Conservation (phyloP, 2,888 invertebrate genomes). For the Boloria selene region DNA sequence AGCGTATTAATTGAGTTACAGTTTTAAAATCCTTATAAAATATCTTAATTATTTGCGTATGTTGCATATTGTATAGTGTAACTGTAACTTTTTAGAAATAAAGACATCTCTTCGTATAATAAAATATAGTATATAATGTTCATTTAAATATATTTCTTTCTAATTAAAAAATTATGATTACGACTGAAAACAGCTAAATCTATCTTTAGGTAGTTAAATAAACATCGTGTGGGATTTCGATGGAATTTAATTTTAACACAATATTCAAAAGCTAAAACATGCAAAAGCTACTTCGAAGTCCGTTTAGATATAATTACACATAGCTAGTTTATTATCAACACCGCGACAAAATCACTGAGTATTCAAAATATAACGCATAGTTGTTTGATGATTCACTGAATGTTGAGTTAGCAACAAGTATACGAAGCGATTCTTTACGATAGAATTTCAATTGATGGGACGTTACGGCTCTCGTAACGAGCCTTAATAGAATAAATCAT, state of each 20-base stretch:
- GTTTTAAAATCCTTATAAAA: background rate
- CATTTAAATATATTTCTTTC: no score
- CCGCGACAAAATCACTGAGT: background rate
- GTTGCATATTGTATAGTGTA: background rate
- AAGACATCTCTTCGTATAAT: background rate
- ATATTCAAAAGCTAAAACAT: background rate
- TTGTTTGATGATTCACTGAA: background rate
- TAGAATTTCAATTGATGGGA: slow-evolving; percentile 25
- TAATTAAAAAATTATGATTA: no score
- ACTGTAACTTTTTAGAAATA: background rate
- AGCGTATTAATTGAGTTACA: background rate
- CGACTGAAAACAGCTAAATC: no score
- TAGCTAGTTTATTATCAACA: slow-evolving; percentile 3
- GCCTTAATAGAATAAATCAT: slow-evolving; percentile 40
- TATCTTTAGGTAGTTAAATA: background rate
- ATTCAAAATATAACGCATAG: background rate
- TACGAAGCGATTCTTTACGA: background rate
- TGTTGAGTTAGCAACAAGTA: slow-evolving; percentile 3
- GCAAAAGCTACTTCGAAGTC: background rate
- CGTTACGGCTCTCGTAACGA: slow-evolving; percentile 29
- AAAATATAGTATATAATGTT: no score
- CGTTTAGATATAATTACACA: slow-evolving; percentile 2
- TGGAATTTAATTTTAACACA: background rate
- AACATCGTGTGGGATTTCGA: no score
- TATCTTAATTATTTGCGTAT: no score